Percentiles rank a stretch among this genome's conserved stretches.
phyloP scores from a whole-genome alignment of 64 coral and sea anemone species.

The Pocillopora verrucosa region DNA sequence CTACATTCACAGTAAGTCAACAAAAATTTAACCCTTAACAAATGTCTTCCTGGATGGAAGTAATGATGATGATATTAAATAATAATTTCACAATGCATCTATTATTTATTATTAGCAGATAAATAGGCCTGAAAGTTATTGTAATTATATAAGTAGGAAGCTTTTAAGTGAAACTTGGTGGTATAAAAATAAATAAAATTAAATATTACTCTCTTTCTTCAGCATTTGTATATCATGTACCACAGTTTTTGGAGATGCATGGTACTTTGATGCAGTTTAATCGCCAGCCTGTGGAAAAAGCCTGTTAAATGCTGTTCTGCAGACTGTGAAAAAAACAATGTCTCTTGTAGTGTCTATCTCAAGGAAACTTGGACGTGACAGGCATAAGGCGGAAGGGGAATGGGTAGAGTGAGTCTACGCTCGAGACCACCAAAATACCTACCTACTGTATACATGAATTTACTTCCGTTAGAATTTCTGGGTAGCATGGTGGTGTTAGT shows the following conservation, averaged over 20 bases:
- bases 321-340: too few relatives aligned
- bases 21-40: neutral
- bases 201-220: slow-evolving; percentile 16
- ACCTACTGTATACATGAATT: too few relatives aligned
- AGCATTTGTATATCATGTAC: slow-evolving; percentile 61
- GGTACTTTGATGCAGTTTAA: slow-evolving; percentile 45
- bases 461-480: too few relatives aligned
- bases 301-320: too few relatives aligned
- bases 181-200: slow-evolving; percentile 14
- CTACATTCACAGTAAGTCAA: neutral
- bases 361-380: too few relatives aligned
- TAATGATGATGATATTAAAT: slow-evolving; percentile 15
- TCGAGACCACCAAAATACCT: too few relatives aligned
- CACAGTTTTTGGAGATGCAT: slow-evolving; percentile 48
- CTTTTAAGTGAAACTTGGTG: neutral
- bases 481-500: too few relatives aligned
- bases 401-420: too few relatives aligned
- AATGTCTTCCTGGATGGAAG: neutral
- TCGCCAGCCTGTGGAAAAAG: slow-evolving; percentile 72
- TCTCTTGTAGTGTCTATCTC: too few relatives aligned
- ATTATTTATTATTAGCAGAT: slow-evolving; percentile 11
- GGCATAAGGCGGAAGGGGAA: too few relatives aligned
- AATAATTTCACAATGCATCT: slow-evolving; percentile 10
- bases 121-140: slow-evolving; percentile 6
- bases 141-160: neutral